phyloP scores from a whole-genome alignment of 2,797 vertebrate genomes.

The Botia kubotai region DNA sequence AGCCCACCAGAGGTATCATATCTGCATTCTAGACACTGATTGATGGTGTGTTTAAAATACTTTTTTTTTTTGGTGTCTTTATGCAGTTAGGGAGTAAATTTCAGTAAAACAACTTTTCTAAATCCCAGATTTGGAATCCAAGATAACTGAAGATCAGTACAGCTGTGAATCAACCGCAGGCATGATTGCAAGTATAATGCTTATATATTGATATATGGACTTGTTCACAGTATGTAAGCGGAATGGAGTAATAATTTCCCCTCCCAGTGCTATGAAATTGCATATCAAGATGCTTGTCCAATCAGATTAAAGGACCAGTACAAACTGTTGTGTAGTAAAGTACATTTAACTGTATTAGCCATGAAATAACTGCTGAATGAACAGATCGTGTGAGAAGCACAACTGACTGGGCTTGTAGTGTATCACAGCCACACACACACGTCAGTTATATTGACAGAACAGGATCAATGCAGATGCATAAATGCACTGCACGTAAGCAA shows the following conservation, averaged over 20 bases:
- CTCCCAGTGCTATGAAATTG: neutral
- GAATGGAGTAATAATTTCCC: neutral
- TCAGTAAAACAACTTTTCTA: neutral
- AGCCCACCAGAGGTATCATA: constrained; percentile 22
- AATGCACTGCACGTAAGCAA: neutral
- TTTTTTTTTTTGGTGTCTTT: neutral
- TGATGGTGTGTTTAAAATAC: constrained; percentile 23
- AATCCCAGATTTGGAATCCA: neutral
- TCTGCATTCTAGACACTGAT: constrained; percentile 15
- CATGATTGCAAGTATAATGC: neutral
- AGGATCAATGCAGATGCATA: neutral
- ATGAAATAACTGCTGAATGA: neutral
- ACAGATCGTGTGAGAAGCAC: neutral
- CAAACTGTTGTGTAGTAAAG: too few relatives aligned
- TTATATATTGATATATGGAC: neutral
- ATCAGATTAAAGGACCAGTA: too few relatives aligned
- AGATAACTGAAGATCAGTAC: neutral
- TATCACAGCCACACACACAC: neutral
- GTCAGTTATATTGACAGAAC: constrained; percentile 4
- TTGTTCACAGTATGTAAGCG: neutral
- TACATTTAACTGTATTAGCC: neutral
- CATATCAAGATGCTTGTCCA: too few relatives aligned
- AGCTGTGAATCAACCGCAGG: neutral
- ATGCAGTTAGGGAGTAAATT: neutral
- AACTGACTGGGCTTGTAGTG: too few relatives aligned